Percentiles rank a stretch among this genome's conserved stretches.
Evolutionary conservation across 2,113 vertebrate genomes (phyloP).

Genomic region (Eudorcas thomsonii): DNA sequence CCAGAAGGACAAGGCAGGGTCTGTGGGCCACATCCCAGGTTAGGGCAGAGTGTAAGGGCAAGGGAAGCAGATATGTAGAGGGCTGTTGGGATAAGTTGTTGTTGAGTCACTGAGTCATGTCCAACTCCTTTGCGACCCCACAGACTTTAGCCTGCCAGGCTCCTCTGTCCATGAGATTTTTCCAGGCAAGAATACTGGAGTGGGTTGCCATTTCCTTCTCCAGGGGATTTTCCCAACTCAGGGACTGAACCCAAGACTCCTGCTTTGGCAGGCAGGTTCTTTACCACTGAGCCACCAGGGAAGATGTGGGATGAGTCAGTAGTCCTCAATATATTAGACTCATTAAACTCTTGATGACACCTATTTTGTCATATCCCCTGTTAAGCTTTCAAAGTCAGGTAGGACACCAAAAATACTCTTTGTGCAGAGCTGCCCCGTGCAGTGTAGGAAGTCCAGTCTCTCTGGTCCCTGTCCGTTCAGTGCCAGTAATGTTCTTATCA

Average conservation of each 20-base stretch:
- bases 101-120: neutral
- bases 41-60: neutral
- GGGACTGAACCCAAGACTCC: neutral
- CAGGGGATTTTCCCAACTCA: neutral
- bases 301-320: neutral
- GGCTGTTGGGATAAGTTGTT: neutral
- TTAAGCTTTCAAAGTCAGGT: neutral
- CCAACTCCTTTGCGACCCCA: neutral
- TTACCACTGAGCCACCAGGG: neutral
- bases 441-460: neutral
- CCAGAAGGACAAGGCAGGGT: neutral
- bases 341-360: neutral
- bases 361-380: neutral
- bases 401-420: neutral
- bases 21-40: neutral
- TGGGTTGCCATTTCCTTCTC: neutral
- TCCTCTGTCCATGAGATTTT: neutral
- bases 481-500: neutral
- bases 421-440: neutral
- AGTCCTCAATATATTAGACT: neutral
- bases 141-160: neutral
- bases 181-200: neutral
- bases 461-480: neutral
- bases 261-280: neutral
- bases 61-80: neutral